Conservation (phyloP, 1,140 invertebrate species). For the Leguminivora glycinivorella region DNA sequence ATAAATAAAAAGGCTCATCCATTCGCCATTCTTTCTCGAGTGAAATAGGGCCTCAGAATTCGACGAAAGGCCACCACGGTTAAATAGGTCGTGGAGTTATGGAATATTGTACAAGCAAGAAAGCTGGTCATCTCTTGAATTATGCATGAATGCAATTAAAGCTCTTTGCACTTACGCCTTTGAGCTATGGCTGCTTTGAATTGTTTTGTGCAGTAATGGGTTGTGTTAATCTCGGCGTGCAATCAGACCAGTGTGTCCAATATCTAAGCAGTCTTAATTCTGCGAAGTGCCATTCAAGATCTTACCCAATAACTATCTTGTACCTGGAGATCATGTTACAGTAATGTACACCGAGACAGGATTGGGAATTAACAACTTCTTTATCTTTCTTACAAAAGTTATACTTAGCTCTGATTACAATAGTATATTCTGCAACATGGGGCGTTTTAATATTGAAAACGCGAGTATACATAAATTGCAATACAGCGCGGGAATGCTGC, state of each 20-base stretch:
- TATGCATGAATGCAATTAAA: background rate
- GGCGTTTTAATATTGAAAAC: no score
- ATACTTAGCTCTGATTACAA: background rate
- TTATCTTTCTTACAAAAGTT: background rate
- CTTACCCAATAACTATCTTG: background rate
- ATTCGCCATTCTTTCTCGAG: no score
- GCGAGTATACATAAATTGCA: no score
- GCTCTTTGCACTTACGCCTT: no score
- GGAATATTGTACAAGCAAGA: background rate
- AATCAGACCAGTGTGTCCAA: background rate
- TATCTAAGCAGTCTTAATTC: background rate
- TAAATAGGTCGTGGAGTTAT: background rate
- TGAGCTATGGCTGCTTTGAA: no score
- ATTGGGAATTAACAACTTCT: background rate
- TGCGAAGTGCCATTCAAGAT: background rate
- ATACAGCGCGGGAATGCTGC: no score
- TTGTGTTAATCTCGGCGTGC: no score
- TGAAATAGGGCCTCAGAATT: no score
- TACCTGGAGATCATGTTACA: background rate
- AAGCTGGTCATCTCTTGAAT: background rate
- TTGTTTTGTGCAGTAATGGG: no score
- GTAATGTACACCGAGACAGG: background rate
- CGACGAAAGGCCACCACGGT: background rate
- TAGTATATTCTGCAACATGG: no score
- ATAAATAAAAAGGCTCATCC: no score